These are phyloP conservation scores for Caranx ignobilis DNA, from an alignment of 2,113 vertebrate species.

Conservation along the genomic window DNA sequence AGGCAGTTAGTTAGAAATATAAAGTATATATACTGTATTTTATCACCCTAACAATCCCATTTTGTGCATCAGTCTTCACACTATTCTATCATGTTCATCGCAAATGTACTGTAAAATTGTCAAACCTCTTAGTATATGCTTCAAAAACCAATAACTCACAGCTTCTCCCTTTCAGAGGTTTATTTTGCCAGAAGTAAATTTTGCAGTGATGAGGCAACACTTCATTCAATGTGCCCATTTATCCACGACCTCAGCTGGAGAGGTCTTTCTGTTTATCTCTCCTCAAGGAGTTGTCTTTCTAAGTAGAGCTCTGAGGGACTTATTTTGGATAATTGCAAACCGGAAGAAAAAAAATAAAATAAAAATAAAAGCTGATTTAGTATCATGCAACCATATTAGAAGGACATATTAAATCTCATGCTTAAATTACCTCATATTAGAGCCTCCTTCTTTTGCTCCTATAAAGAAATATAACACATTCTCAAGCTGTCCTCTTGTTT, in stretches of 20 bases:
- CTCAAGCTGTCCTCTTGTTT: constrained; percentile 34
- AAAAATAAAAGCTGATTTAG: constrained; percentile 32
- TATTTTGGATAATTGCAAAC: constrained; percentile 40
- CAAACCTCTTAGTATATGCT: not conserved
- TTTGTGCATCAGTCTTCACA: not conserved
- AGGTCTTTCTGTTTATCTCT: constrained; percentile 26
- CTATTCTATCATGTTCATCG: not conserved
- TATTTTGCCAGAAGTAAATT: not conserved
- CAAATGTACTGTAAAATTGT: not conserved
- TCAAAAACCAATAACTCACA: not conserved
- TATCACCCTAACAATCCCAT: too few species aligned
- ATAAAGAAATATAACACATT: constrained; percentile 41
- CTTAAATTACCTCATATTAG: constrained; percentile 48
- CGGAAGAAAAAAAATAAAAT: constrained; percentile 6
- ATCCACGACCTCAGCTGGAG: constrained; percentile 23
- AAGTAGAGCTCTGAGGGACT: constrained; percentile 14
- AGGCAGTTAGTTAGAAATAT: too few species aligned
- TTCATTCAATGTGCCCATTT: constrained; percentile 9
- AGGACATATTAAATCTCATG: constrained; percentile 44
- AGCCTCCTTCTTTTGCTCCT: constrained; percentile 22
- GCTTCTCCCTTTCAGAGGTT: not conserved
- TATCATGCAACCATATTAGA: constrained; percentile 41
- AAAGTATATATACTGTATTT: too few species aligned
- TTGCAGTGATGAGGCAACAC: constrained; percentile 15
- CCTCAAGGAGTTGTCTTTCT: constrained; percentile 6